Evolutionary conservation across 2,888 invertebrate species (phyloP).

Genomic region (Xestia rhomboidea): DNA sequence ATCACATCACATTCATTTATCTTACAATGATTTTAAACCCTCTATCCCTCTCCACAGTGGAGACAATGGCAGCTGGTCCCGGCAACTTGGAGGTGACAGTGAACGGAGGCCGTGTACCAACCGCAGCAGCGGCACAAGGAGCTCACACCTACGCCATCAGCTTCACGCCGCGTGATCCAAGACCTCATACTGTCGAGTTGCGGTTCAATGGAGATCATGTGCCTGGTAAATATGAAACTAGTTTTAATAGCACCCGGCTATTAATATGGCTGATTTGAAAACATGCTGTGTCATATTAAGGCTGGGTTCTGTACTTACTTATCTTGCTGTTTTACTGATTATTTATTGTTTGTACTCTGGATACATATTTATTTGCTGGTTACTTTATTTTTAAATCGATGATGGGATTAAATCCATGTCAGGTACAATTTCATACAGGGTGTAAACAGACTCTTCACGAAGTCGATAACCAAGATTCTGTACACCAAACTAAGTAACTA

Average conservation of each 20-base stretch:
- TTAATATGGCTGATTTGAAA: not conserved
- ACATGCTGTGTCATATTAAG: too few relatives aligned
- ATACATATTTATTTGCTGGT: too few relatives aligned
- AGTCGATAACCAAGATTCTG: too few relatives aligned
- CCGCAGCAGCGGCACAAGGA: slow-evolving; percentile 98
- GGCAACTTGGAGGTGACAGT: slow-evolving; percentile 99
- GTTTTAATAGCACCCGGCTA: too few relatives aligned
- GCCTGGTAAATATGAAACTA: slow-evolving; percentile 92
- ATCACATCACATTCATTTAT: not conserved
- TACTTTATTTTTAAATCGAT: too few relatives aligned
- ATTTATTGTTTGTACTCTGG: not conserved
- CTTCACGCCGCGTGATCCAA: slow-evolving; percentile 97
- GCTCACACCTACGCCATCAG: slow-evolving; percentile 99
- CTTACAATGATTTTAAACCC: not conserved
- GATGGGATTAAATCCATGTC: too few relatives aligned
- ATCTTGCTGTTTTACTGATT: not conserved
- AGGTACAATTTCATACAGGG: too few relatives aligned
- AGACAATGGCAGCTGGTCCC: slow-evolving; percentile 99
- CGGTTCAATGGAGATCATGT: slow-evolving; percentile 99
- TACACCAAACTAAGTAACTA: too few relatives aligned
- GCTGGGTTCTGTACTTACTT: not conserved
- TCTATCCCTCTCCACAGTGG: slow-evolving; percentile 91
- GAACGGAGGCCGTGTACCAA: slow-evolving; percentile 98
- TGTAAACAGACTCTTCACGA: too few relatives aligned
- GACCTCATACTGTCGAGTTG: slow-evolving; percentile 97